Evolutionary conservation across 2,888 invertebrate genomes (phyloP).

Genomic region (Imbricaverruca yamaguchii): DNA sequence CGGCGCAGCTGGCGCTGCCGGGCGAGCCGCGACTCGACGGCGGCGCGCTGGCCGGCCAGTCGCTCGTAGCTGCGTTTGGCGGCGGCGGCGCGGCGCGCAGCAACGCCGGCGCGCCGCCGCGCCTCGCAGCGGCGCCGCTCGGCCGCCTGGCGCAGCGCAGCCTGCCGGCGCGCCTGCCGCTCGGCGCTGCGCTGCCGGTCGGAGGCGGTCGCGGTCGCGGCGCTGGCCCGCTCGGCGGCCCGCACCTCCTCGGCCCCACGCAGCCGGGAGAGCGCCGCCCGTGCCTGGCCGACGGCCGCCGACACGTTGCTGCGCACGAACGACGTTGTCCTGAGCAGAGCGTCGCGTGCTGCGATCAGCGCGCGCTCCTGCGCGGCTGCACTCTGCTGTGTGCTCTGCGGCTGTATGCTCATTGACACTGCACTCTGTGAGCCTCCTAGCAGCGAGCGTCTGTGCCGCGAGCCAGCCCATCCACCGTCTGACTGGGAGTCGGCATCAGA

Average conservation of each 20-base stretch:
- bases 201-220: not conserved
- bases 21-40: not conserved
- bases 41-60: not conserved
- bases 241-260: not conserved
- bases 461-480: no score
- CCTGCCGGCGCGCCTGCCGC: not conserved
- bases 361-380: no score
- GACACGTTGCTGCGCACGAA: not conserved
- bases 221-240: not conserved
- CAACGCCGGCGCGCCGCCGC: not conserved
- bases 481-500: no score
- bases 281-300: not conserved
- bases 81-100: not conserved
- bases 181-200: not conserved
- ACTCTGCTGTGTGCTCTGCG: no score
- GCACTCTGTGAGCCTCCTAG: no score
- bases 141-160: not conserved
- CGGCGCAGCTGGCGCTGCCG: not conserved
- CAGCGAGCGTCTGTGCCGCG: no score
- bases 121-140: not conserved
- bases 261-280: not conserved
- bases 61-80: not conserved
- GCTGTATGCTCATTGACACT: no score
- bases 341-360: no score
- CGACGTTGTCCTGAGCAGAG: no score